A percentile compares a stretch with the other conserved stretches of the same genome.
These are phyloP conservation scores for Cranoglanis bouderius DNA, from an alignment of 2,113 vertebrate genomes.

Conservation along the genomic window DNA sequence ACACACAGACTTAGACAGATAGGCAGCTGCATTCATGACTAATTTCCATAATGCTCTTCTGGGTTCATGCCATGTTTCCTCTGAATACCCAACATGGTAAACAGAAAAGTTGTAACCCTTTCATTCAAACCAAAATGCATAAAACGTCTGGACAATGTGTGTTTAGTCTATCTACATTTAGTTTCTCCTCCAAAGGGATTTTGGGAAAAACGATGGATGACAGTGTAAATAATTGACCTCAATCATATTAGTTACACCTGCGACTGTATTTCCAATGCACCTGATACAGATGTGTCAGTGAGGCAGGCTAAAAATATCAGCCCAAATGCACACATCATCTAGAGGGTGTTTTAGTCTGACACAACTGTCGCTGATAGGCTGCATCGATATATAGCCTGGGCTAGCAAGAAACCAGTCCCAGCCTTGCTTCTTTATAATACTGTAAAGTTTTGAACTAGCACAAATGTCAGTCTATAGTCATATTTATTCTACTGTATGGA, in stretches of 20 bases:
- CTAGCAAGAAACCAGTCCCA: neutral
- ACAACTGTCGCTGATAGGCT: neutral
- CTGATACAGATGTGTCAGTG: neutral
- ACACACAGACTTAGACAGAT: neutral
- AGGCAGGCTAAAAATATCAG: neutral
- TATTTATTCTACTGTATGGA: neutral
- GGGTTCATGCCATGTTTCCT: neutral
- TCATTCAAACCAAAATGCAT: neutral
- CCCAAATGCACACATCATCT: neutral
- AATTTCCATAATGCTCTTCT: conserved; percentile 13
- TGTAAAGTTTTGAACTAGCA: neutral
- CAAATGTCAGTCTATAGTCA: neutral
- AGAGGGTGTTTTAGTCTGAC: neutral
- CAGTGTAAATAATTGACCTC: neutral
- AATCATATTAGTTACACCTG: neutral
- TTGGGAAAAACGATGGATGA: neutral
- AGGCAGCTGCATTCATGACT: neutral
- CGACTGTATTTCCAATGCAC: neutral
- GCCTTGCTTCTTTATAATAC: neutral
- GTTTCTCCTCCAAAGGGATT: neutral
- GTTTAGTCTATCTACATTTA: neutral
- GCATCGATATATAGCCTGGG: neutral
- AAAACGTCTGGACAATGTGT: neutral
- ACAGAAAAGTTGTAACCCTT: neutral
- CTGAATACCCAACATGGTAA: conserved; percentile 7